Percentiles rank a stretch among this genome's conserved stretches.
phyloP scores from a whole-genome alignment of 1,140 invertebrate genomes.

The Euschistus heros region DNA sequence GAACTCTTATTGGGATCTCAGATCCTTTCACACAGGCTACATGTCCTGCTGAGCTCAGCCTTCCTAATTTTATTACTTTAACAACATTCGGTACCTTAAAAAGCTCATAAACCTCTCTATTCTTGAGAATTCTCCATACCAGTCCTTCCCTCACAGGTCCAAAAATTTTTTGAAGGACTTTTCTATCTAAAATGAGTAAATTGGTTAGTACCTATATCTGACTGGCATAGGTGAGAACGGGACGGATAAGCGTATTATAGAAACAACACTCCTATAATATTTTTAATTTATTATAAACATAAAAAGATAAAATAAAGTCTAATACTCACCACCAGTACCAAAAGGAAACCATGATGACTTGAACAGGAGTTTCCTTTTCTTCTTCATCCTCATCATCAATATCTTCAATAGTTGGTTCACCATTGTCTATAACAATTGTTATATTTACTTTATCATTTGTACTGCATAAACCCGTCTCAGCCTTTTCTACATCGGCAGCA shows the following conservation, averaged over 20 bases:
- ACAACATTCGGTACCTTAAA: too few relatives aligned
- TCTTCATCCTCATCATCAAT: slow-evolving; percentile 32
- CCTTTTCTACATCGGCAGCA: slow-evolving; percentile 34
- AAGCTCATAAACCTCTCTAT: too few relatives aligned
- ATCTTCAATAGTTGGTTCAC: slow-evolving; percentile 24
- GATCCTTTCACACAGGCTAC: too few relatives aligned
- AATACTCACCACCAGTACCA: slow-evolving; percentile 67
- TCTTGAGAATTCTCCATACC: too few relatives aligned
- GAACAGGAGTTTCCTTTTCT: slow-evolving; percentile 38
- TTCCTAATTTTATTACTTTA: too few relatives aligned
- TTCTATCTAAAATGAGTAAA: too few relatives aligned
- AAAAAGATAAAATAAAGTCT: not conserved
- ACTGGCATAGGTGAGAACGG: not conserved
- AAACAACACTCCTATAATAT: not conserved
- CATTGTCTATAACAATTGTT: slow-evolving; percentile 32
- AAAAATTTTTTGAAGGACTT: too few relatives aligned
- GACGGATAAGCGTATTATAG: not conserved
- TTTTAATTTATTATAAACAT: not conserved
- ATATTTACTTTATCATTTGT: slow-evolving; percentile 19
- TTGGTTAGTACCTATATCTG: too few relatives aligned
- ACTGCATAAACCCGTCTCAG: slow-evolving; percentile 31
- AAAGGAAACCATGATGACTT: slow-evolving; percentile 53
- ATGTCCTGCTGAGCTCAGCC: too few relatives aligned
- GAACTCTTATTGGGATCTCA: too few relatives aligned
- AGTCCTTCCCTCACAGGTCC: too few relatives aligned